Conservation (phyloP, 2,113 vertebrate species). For the Coturnix japonica region DNA sequence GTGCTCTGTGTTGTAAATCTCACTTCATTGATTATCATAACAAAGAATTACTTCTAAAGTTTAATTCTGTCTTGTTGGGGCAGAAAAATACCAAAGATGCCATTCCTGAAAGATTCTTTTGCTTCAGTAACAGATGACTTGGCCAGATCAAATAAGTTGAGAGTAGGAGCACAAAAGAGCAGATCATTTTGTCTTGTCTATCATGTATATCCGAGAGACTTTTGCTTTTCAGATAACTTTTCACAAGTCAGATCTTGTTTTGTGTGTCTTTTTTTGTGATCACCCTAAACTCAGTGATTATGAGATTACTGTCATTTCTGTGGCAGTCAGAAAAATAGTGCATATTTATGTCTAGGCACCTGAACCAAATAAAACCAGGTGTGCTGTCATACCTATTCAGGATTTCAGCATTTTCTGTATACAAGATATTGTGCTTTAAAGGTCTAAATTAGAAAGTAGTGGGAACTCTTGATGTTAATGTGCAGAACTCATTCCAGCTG, state of each 20-base stretch:
- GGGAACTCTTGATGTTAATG: neutral
- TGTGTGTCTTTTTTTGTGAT: neutral
- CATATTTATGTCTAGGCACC: neutral
- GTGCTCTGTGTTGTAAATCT: constrained; percentile 2
- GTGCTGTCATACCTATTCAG: neutral
- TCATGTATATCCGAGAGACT: constrained; percentile 14
- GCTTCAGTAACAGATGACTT: constrained; percentile 40
- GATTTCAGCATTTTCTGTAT: neutral
- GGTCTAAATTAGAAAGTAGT: neutral
- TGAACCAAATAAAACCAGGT: neutral
- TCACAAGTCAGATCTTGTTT: constrained; percentile 40
- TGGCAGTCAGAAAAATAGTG: neutral
- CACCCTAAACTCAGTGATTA: neutral
- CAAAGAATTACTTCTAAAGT: constrained; percentile 8
- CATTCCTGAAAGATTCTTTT: constrained; percentile 52
- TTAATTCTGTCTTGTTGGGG: neutral
- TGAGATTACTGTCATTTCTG: constrained; percentile 1
- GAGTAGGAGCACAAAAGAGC: constrained; percentile 21
- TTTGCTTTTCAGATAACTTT: constrained; percentile 41
- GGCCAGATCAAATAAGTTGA: constrained; percentile 20
- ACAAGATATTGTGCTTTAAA: neutral
- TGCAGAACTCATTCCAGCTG: neutral
- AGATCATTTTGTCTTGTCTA: constrained; percentile 55
- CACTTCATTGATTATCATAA: constrained; percentile 52
- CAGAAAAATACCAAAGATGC: constrained; percentile 63